Base-by-base conservation (phyloP, 37 sponge, comb jelly and placozoan species). In the Aphrocallistes beatrix region DNA sequence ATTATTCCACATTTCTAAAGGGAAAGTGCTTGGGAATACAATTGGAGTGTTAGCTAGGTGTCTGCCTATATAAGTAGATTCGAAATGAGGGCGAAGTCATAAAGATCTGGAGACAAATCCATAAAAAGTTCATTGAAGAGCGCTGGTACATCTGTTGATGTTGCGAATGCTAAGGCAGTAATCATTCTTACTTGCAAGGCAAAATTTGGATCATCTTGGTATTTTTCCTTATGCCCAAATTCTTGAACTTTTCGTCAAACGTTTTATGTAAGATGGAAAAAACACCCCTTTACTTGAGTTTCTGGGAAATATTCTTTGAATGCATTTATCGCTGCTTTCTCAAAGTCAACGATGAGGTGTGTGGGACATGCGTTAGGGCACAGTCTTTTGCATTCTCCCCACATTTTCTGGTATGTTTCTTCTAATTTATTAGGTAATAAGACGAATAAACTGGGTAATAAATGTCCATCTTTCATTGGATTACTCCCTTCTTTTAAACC, bases 391-490 rank as follows among this genome's bases (percentile, higher is more conserved):
- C 10, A 19, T 60, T 60, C 28, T 25, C 3, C n/a, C 75, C 75
- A 60, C 75, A 60, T 60, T 60, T 60, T 19, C 3, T 60, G 75
- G 75, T 60, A 60, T 25, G 45, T 42, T 16, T 42, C 45, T 42
- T 42, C 10, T 13, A 42, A 42, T 13, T 42, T 6, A 42, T 42
- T 42, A 42, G 45, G 45, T 42, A 13, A 30, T n/a, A 60, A 30
- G 3, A 60, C 75, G n/a, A 60, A 60, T 60, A 60, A 60, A 30
- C 75, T 60, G 10, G 75, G 75, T 1, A 60, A 13, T 30, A 60
- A 60, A 60, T 60, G 75, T 6, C 75, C 75, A 60, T 60, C 75
- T 60, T 60, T 60, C 75, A 60, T 60, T 60, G 75, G 75, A 13
- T 60, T 28, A 30, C 28, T 60, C n/a, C 10, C 75, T 32, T 6